These are phyloP conservation scores for Abramis brama DNA, from an alignment of 2,113 vertebrate genomes.

Conservation along the genomic window DNA sequence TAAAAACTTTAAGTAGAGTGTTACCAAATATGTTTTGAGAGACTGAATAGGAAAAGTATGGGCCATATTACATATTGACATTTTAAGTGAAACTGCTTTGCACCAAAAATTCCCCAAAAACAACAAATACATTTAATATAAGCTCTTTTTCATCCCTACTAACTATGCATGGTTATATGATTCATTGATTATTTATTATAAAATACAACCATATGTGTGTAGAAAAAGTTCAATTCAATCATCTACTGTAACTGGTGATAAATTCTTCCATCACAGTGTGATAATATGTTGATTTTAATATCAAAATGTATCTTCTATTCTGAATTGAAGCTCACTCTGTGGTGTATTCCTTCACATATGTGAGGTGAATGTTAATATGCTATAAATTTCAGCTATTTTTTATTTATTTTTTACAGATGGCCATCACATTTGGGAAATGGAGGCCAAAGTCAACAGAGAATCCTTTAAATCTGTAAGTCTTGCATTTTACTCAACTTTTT, in stretches of 20 bases:
- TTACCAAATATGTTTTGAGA: background rate
- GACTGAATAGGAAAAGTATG: background rate
- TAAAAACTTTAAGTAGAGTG: too few species aligned
- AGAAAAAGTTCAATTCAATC: too few species aligned
- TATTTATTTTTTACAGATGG: conserved; percentile 79
- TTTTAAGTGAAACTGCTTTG: background rate
- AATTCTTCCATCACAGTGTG: background rate
- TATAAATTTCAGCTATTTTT: conserved; percentile 7
- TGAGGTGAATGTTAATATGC: conserved; percentile 1
- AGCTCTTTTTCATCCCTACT: background rate
- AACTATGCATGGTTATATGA: background rate
- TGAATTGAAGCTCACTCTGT: background rate
- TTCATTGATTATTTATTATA: background rate
- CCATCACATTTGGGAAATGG: conserved; percentile 96
- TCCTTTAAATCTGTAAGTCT: conserved; percentile 89
- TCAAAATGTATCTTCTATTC: background rate
- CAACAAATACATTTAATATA: background rate
- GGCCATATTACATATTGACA: background rate
- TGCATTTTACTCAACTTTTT: background rate
- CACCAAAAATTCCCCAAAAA: background rate
- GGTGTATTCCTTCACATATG: background rate
- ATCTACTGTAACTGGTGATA: too few species aligned
- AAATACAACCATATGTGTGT: too few species aligned
- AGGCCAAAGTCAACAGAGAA: conserved; percentile 92
- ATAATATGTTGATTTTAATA: background rate